These are phyloP conservation scores for Drosophila simulans DNA, from an alignment of 1,140 invertebrate species.

Conservation along the genomic window DNA sequence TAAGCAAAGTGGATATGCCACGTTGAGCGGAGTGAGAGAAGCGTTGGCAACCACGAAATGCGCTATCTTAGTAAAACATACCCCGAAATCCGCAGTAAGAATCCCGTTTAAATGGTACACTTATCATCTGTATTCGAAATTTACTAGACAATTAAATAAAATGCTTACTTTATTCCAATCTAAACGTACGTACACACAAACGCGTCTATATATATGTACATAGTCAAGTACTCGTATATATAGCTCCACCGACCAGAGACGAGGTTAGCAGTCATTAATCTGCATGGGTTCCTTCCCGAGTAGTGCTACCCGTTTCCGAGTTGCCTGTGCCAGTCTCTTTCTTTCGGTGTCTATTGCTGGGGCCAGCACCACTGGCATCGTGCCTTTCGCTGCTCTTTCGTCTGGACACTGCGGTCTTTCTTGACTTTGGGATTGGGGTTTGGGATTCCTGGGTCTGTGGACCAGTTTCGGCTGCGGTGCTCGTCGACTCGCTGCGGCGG, in stretches of 20 bases:
- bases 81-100: background rate
- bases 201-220: conserved; percentile 36
- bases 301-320: conserved; percentile 3
- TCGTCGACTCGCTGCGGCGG: conserved; percentile 9
- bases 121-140: conserved; percentile 18
- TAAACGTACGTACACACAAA: conserved; percentile 35
- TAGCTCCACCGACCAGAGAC: conserved; percentile 26
- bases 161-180: conserved; percentile 45
- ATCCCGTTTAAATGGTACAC: background rate
- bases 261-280: conserved; percentile 17
- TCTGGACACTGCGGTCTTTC: conserved; percentile 15
- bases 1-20: conserved; percentile 33
- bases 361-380: conserved; percentile 20
- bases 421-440: conserved; percentile 15
- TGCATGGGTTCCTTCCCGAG: conserved; percentile 30
- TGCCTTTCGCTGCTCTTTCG: conserved; percentile 22
- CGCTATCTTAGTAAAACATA: background rate
- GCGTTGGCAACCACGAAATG: background rate
- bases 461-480: background rate
- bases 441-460: conserved; percentile 1
- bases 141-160: conserved; percentile 41
- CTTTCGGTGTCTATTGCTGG: conserved; percentile 8
- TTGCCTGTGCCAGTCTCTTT: conserved; percentile 2
- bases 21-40: background rate
- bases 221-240: conserved; percentile 34